These are phyloP conservation scores for Chlorocebus sabaeus DNA, from an alignment of 2,113 vertebrate species.

Conservation along the genomic window DNA sequence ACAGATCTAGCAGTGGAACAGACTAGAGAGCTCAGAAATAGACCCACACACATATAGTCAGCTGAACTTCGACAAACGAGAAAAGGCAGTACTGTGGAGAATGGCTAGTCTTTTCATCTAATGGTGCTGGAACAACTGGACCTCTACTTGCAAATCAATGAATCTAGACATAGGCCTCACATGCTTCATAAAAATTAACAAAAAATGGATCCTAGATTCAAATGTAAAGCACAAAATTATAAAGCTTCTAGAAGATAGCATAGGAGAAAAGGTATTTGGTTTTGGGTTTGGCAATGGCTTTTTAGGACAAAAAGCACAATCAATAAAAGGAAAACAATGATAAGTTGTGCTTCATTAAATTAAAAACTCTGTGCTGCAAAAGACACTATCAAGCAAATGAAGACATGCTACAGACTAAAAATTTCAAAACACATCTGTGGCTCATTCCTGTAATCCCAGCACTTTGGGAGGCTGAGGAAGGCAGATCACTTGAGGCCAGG, in stretches of 20 bases:
- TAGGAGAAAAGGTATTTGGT: background rate
- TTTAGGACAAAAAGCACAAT: background rate
- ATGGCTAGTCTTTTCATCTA: background rate
- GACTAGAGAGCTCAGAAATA: background rate
- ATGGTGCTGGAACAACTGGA: background rate
- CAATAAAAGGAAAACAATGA: background rate
- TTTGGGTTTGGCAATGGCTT: background rate
- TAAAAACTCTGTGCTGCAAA: background rate
- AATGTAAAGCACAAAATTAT: background rate
- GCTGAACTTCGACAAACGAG: background rate
- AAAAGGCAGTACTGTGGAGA: background rate
- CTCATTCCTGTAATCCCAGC: no score
- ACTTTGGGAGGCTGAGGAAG: no score
- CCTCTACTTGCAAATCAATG: background rate
- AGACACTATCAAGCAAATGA: background rate
- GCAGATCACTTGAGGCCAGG: no score
- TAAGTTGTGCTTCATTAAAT: background rate
- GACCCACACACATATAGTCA: background rate
- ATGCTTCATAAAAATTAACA: background rate
- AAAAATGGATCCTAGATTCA: background rate
- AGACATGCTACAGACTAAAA: background rate
- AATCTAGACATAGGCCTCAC: background rate
- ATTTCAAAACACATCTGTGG: background rate
- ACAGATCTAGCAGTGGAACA: background rate
- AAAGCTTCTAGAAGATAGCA: background rate